These are phyloP conservation scores for Lamellibrachia luymesi DNA, from an alignment of 1,140 invertebrate genomes.

Conservation along the genomic window DNA sequence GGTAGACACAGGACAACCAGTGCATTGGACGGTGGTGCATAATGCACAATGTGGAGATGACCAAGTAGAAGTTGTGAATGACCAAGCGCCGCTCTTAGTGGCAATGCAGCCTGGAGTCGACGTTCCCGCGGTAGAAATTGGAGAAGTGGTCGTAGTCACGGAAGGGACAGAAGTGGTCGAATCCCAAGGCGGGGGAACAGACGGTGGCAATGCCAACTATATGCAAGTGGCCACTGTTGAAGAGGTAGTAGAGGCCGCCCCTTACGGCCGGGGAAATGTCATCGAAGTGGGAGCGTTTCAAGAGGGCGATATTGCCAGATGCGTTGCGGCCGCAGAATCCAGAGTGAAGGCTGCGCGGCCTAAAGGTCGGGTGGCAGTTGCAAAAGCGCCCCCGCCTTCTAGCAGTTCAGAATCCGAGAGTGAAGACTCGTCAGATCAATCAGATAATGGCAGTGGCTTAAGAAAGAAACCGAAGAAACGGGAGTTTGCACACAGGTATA, in stretches of 20 bases:
- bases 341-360: conserved; percentile 3
- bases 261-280: background rate
- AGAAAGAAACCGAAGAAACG: conserved; percentile 21
- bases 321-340: background rate
- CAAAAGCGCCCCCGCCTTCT: background rate
- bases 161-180: conserved; percentile 10
- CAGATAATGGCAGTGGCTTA: background rate
- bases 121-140: conserved; percentile 12
- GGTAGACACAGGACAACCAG: conserved; percentile 9
- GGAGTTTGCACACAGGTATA: conserved; percentile 25
- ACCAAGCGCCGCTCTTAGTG: conserved; percentile 12
- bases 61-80: conserved; percentile 8
- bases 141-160: conserved; percentile 14
- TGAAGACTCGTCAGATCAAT: conserved; percentile 20
- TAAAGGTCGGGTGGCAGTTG: background rate
- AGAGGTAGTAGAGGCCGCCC: background rate
- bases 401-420: conserved; percentile 10
- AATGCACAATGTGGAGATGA: background rate
- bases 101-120: conserved; percentile 22
- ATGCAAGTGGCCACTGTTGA: background rate
- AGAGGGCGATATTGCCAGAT: background rate
- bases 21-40: conserved; percentile 8
- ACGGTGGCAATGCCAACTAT: background rate
- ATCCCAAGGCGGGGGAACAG: background rate
- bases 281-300: conserved; percentile 7